These are phyloP conservation scores for Rhincodon typus DNA, from an alignment of 2,797 vertebrate species.

Conservation along the genomic window DNA sequence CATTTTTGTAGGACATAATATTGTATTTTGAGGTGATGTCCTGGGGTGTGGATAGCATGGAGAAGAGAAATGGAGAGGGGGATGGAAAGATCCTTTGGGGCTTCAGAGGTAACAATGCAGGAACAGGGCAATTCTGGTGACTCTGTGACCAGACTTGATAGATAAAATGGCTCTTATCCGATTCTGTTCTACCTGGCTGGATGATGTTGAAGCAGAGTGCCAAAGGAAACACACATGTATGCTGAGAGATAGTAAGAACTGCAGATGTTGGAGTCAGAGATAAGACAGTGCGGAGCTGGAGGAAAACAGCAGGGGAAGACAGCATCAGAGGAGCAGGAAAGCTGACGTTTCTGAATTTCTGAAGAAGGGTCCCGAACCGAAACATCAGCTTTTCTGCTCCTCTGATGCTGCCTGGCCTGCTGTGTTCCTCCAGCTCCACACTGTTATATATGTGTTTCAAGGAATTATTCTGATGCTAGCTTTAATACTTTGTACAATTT, in stretches of 20 bases:
- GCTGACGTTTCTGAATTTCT: too few relatives aligned
- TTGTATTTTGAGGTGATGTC: not conserved
- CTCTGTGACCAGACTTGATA: not conserved
- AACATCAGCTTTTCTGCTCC: too few relatives aligned
- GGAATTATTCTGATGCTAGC: too few relatives aligned
- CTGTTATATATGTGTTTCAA: not conserved
- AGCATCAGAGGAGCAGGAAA: too few relatives aligned
- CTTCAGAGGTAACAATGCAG: not conserved
- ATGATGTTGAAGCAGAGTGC: not conserved
- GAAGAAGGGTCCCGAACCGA: too few relatives aligned
- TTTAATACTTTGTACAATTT: not conserved
- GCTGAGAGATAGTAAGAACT: too few relatives aligned
- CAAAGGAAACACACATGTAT: not conserved
- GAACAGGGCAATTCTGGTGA: not conserved
- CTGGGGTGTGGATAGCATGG: not conserved
- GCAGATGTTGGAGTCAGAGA: too few relatives aligned
- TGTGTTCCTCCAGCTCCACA: too few relatives aligned
- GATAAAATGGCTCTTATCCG: not conserved
- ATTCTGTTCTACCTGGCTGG: not conserved
- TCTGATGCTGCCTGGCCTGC: too few relatives aligned
- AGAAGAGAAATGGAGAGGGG: not conserved
- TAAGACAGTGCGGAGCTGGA: too few relatives aligned
- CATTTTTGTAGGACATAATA: not conserved
- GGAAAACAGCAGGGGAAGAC: too few relatives aligned
- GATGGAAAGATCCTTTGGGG: not conserved